Base-by-base conservation (phyloP, 1,140 invertebrate genomes). In the Drosophila subobscura region DNA sequence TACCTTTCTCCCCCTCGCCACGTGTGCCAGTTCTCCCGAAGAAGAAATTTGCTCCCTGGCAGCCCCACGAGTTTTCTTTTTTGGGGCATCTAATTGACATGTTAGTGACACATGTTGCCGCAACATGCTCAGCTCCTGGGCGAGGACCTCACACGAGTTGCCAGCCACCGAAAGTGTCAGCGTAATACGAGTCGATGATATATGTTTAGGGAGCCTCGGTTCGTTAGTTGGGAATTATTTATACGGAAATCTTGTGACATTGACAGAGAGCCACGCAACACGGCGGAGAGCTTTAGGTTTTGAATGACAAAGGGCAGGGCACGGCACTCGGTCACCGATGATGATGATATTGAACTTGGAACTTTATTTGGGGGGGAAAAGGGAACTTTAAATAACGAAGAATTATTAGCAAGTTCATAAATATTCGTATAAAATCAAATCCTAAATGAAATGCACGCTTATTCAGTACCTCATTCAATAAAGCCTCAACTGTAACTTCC, bases 41-140 rank as follows among this genome's bases (percentile, higher is more conserved):
- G 6, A 33, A 37, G 3, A 12, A 72, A 67, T 49, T 27, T 47
- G 53, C 50, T 56, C 63, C 57, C 44, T 44, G 46, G 50, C 33
- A 59, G 37, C 33, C 16, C 58, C 50, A 50, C 44, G 29, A 7
- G 22, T 37, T 61, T 65, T 68, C 72, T 86, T 65, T 68, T 75
- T 86, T 70, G 70, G 75, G 71, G 83, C 83, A 79, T 77, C 78
- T 88, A 88, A 88, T 88, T 88, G 83, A 88, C 83, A 88, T 89
- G 83, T 88, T 88, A 86, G 75, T 88, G 83, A 88, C 83, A 88
- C 75, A 88, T 88, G 83, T 81, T 86, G 81, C 44, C 42, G 72
- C 72, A 67, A 49, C 55, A 55, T 75, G 56, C 68, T 55, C 74
- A 27, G 45, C 81, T 86, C 60, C 77, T 74, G 77, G 60, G 52